Evolutionary conservation across 2,797 vertebrate genomes (phyloP).

Genomic region (Xyrichtys novacula): DNA sequence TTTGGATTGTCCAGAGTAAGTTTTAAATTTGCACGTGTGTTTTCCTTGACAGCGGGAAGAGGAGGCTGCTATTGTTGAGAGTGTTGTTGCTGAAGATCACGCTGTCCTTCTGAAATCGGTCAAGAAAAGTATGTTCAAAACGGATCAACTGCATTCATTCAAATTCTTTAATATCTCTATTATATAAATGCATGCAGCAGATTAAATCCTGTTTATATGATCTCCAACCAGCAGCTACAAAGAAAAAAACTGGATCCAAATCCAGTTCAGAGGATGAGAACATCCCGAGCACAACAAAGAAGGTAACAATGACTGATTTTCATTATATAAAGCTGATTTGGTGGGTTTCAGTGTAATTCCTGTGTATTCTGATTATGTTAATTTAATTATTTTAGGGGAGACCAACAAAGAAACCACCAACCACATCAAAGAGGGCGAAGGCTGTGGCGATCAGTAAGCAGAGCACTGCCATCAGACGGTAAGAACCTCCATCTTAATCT

Average conservation of each 20-base stretch:
- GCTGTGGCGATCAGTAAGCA: conserved; percentile 72
- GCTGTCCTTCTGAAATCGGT: conserved; percentile 68
- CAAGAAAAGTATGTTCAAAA: conserved; percentile 77
- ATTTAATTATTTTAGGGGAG: conserved; percentile 61
- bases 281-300: conserved; percentile 57
- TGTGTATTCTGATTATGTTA: no score
- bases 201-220: neutral
- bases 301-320: conserved; percentile 63
- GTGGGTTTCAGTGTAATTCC: no score
- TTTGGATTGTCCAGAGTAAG: neutral
- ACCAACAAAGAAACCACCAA: conserved; percentile 75
- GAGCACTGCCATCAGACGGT: conserved; percentile 75
- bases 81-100: conserved; percentile 76
- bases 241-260: conserved; percentile 51
- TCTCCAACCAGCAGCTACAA: conserved; percentile 58
- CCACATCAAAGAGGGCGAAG: conserved; percentile 79
- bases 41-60: conserved; percentile 68
- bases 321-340: no score
- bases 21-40: neutral
- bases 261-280: conserved; percentile 74
- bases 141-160: no score
- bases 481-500: neutral
- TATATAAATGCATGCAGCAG: neutral
- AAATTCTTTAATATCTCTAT: no score
- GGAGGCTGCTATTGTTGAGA: conserved; percentile 78